Conservation (phyloP, 1,140 invertebrate species). For the Drosophila pseudoananassae region DNA sequence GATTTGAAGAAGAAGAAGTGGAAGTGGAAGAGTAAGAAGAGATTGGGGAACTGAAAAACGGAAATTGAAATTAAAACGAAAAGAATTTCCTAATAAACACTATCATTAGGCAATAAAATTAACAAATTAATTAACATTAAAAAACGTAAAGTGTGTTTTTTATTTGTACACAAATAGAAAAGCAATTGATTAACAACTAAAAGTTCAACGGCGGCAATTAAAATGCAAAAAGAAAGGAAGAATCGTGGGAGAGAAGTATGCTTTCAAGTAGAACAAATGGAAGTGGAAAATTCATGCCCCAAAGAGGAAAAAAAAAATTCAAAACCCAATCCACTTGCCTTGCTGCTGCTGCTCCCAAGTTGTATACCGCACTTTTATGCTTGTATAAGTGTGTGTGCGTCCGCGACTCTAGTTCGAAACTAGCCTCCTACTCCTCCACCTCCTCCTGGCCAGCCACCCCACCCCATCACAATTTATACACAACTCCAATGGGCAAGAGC, state of each 20-base stretch:
- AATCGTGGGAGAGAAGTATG: constrained; percentile 9
- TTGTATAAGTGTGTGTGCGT: constrained; percentile 14
- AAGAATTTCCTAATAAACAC: constrained; percentile 7
- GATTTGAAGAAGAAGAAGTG: constrained; percentile 39
- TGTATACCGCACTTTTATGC: constrained; percentile 16
- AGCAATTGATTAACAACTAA: constrained; percentile 71
- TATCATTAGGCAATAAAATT: background rate
- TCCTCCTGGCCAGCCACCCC: constrained; percentile 12
- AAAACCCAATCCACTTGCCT: constrained; percentile 74
- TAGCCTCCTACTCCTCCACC: constrained; percentile 32
- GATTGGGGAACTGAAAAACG: constrained; percentile 34
- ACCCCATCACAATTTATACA: constrained; percentile 43
- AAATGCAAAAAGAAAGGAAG: constrained; percentile 26
- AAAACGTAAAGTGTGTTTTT: background rate
- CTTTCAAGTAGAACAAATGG: constrained; percentile 8
- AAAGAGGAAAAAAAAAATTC: constrained; percentile 63
- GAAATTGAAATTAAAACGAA: constrained; percentile 37
- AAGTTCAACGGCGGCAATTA: constrained; percentile 59
- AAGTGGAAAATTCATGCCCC: constrained; percentile 29
- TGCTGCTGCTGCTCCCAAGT: constrained; percentile 28
- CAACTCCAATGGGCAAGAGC: constrained; percentile 27
- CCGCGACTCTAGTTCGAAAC: constrained; percentile 60
- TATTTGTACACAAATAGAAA: constrained; percentile 13
- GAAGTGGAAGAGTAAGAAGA: constrained; percentile 9
- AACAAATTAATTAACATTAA: background rate